Evolutionary conservation across 1,140 invertebrate genomes (phyloP).

Genomic region (Camponotus vicinus): DNA sequence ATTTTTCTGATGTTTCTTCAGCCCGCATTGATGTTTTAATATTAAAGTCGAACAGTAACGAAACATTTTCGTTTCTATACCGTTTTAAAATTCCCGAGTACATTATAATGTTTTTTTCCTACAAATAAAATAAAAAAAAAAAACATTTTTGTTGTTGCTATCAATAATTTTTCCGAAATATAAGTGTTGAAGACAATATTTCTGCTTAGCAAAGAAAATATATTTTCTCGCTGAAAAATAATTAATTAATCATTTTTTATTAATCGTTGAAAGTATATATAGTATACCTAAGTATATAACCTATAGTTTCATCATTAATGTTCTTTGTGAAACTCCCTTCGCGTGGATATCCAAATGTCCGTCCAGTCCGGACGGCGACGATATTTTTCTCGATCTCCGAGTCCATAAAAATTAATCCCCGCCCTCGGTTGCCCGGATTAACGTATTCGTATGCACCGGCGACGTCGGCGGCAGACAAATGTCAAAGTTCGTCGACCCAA

Average conservation of each 20-base stretch:
- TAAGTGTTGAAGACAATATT: background rate
- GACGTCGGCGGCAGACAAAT: constrained; percentile 21
- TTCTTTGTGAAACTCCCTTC: background rate
- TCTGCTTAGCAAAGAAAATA: background rate
- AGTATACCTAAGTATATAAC: background rate
- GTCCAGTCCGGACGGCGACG: background rate
- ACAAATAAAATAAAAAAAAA: background rate
- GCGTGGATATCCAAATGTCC: background rate
- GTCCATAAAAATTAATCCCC: constrained; percentile 38
- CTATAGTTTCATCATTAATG: background rate
- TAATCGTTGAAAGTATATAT: background rate
- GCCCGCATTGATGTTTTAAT: background rate
- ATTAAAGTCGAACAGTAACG: background rate
- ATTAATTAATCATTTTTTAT: background rate
- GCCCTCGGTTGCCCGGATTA: background rate
- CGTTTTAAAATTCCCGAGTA: background rate
- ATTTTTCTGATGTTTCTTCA: constrained; percentile 12
- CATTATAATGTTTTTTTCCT: background rate
- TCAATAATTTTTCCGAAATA: background rate
- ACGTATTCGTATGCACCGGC: constrained; percentile 47
- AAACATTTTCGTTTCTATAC: background rate
- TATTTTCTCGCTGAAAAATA: background rate
- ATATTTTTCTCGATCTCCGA: background rate
- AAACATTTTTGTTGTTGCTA: background rate
- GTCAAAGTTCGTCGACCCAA: constrained; percentile 45